phyloP scores from a whole-genome alignment of 2,113 vertebrate genomes.

The Monopterus albus region DNA sequence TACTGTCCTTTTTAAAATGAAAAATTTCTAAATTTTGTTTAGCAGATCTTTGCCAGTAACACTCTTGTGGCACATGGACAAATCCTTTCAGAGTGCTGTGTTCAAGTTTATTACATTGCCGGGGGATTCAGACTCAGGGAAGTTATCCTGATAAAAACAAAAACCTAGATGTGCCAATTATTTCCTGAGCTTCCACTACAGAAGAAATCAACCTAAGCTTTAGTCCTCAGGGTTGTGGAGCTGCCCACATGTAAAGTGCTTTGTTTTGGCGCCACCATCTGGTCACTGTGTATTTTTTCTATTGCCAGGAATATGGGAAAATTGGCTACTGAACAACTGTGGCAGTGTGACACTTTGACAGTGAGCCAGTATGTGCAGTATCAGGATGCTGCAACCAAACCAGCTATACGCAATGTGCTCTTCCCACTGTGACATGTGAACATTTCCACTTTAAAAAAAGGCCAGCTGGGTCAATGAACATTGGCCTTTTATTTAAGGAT shows the following conservation, averaged over 20 bases:
- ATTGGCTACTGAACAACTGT: background rate
- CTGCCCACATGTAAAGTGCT: background rate
- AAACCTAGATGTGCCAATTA: background rate
- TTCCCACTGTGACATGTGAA: too few species aligned
- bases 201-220: background rate
- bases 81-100: too few species aligned
- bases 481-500: too few species aligned
- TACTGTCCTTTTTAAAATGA: background rate
- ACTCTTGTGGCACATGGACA: background rate
- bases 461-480: too few species aligned
- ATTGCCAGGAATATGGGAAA: background rate
- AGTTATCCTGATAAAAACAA: background rate
- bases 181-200: background rate
- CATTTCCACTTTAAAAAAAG: too few species aligned
- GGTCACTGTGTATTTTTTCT: background rate
- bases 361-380: background rate
- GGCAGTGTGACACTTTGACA: background rate
- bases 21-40: background rate
- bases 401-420: background rate
- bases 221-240: background rate
- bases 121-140: background rate
- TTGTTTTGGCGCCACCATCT: conserved; percentile 28
- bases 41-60: background rate
- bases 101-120: background rate
- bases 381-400: background rate